Evolutionary conservation across 2,797 vertebrate species (phyloP).

Genomic region (Rhyacichthys aspro): DNA sequence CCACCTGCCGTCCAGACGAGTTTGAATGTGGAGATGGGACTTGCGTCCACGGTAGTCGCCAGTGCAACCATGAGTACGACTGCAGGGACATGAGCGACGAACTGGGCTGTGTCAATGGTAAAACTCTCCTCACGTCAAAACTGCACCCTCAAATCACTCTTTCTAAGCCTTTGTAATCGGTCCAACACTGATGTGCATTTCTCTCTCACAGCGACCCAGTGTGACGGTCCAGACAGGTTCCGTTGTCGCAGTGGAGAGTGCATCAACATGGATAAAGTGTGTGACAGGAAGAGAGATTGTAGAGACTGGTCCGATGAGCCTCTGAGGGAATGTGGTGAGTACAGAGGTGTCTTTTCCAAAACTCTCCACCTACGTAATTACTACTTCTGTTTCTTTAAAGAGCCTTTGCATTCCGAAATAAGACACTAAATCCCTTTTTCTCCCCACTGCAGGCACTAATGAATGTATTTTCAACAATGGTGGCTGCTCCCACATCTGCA

Average conservation of each 20-base stretch:
- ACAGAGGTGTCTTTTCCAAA: slow-evolving; percentile 1
- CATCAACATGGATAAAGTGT: slow-evolving; percentile 85
- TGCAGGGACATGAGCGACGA: slow-evolving; percentile 89
- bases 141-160: neutral
- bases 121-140: neutral
- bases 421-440: neutral
- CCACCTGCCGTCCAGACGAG: slow-evolving; percentile 86
- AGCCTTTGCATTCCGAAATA: neutral
- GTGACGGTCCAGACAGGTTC: slow-evolving; percentile 80
- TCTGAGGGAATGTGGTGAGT: slow-evolving; percentile 87
- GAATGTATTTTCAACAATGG: slow-evolving; percentile 87
- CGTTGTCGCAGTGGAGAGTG: slow-evolving; percentile 89
- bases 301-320: slow-evolving; percentile 92
- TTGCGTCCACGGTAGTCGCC: slow-evolving; percentile 87
- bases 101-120: slow-evolving; percentile 85
- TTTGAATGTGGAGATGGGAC: slow-evolving; percentile 85
- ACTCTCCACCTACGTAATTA: slow-evolving; percentile 27
- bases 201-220: slow-evolving; percentile 76
- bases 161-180: neutral
- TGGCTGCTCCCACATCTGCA: slow-evolving; percentile 87
- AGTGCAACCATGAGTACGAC: slow-evolving; percentile 85
- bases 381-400: neutral
- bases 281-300: slow-evolving; percentile 83
- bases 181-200: neutral
- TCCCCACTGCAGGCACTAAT: slow-evolving; percentile 79